Evolutionary conservation across 2,888 invertebrate species (phyloP), one percentile per base, ranked within the genome.

Genomic region (Byasa hedistus): DNA sequence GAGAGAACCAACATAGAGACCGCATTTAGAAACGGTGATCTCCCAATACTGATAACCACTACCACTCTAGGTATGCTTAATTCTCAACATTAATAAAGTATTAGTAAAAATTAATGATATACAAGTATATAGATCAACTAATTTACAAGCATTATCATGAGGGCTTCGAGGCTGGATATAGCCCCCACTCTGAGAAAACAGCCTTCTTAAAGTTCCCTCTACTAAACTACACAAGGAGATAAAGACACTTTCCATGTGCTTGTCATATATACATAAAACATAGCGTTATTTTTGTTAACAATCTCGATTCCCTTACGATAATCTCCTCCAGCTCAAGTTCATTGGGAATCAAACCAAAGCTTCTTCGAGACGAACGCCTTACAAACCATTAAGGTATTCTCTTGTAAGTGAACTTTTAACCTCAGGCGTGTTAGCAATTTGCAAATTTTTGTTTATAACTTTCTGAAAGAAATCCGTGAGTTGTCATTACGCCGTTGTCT

Each of bases 1-100:
- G 96, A 96, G 79, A 89, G 96, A 66, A 86, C 88, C 39, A 81
- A 85, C 32, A 92, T 96, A 5, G 96, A 96, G 80, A 86, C 92
- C 3, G 86, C 94, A 0, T 97, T 96, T 81, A 85, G 94, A 24
- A 87, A 91, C 57, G 93, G 94, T 60, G 87, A 93, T 55, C 84
- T 97, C 44, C 95, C 95, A 0, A 93, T 96, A 71, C 88, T 97
- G 36, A 92, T 95, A 17, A 93, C 95, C 0, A 95, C 95, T 8
- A 94, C 94, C 57, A 95, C 95, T 0, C 81, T 95, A 69, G 93
- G 93, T 93, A 79, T 76, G 71, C 2, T 70, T 51, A 1, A 22
- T 48, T 59, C 3, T 44, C 4, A 24, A 19, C 4, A 15, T 15
- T 15, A 39, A 12, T 48, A 48, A n/a, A 48, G n/a, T 48, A 48